phyloP scores from a whole-genome alignment of 2,888 invertebrate species.

The Brachycybe producta region DNA sequence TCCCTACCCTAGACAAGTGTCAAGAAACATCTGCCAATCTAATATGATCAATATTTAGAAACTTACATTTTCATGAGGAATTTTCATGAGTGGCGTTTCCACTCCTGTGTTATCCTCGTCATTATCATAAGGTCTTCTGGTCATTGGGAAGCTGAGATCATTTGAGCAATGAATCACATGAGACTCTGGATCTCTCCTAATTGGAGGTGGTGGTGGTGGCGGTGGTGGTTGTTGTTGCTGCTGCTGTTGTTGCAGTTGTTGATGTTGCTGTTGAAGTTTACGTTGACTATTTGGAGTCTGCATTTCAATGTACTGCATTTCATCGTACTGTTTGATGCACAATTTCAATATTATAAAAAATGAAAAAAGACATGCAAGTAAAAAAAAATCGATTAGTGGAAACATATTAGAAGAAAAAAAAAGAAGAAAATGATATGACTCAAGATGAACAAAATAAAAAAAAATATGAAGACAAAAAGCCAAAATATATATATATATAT shows the following conservation, averaged over 20 bases:
- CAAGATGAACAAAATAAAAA: no score
- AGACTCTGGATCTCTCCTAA: constrained; percentile 2
- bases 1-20: not conserved
- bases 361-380: no score
- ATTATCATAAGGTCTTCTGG: constrained; percentile 8
- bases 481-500: no score
- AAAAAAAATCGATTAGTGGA: no score
- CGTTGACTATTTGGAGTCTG: constrained; percentile 8
- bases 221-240: no score
- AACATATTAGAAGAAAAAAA: no score
- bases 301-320: constrained; percentile 14
- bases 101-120: constrained; percentile 10
- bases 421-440: no score
- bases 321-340: constrained; percentile 6
- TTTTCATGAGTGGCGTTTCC: constrained; percentile 14
- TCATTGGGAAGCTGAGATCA: not conserved
- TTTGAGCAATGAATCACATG: constrained; percentile 4
- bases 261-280: not conserved
- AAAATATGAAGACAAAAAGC: no score
- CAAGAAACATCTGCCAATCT: not conserved
- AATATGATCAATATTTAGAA: not conserved
- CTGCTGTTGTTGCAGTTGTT: no score
- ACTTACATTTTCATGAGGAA: constrained; percentile 3
- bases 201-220: not conserved
- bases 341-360: not conserved